Evolutionary conservation across 1,140 invertebrate species (phyloP).

Genomic region (Pogonognathellus flavescens): DNA sequence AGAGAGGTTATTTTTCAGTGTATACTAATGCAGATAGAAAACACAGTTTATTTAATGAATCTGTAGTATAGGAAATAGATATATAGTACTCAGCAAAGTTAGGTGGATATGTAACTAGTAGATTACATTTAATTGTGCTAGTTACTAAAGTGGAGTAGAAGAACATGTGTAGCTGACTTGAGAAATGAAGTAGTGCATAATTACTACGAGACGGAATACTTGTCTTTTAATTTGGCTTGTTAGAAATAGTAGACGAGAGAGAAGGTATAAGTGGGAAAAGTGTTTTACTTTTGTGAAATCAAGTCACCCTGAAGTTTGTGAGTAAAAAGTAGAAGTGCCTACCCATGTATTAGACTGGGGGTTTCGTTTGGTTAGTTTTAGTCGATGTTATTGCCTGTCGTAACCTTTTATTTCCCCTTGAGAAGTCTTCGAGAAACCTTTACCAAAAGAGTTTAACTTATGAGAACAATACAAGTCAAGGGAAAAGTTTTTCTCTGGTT

Average conservation of each 20-base stretch:
- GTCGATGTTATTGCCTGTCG: slow-evolving; percentile 36
- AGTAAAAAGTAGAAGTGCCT: background rate
- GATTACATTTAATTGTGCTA: background rate
- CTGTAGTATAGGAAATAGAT: background rate
- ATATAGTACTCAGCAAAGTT: too few relatives aligned
- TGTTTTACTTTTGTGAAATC: slow-evolving; percentile 26
- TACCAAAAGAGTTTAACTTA: slow-evolving; percentile 36
- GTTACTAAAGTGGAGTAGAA: background rate
- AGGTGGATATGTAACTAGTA: too few relatives aligned
- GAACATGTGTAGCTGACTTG: background rate
- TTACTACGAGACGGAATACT: slow-evolving; percentile 41
- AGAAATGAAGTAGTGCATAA: background rate
- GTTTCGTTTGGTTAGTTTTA: slow-evolving; percentile 21
- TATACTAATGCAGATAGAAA: too few relatives aligned
- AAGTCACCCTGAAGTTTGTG: slow-evolving; percentile 9
- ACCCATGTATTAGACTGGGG: background rate
- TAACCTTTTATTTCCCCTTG: slow-evolving; percentile 41
- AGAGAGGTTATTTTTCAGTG: too few relatives aligned
- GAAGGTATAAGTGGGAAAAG: slow-evolving; percentile 20
- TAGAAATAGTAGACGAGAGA: background rate
- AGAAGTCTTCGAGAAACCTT: slow-evolving; percentile 7
- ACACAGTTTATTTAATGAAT: background rate
- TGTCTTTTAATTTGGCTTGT: slow-evolving; percentile 51
- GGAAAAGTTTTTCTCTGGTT: slow-evolving; percentile 6
- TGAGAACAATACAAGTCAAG: background rate